Conservation (phyloP, 2,113 vertebrate genomes). For the Peromyscus polionotus region DNA sequence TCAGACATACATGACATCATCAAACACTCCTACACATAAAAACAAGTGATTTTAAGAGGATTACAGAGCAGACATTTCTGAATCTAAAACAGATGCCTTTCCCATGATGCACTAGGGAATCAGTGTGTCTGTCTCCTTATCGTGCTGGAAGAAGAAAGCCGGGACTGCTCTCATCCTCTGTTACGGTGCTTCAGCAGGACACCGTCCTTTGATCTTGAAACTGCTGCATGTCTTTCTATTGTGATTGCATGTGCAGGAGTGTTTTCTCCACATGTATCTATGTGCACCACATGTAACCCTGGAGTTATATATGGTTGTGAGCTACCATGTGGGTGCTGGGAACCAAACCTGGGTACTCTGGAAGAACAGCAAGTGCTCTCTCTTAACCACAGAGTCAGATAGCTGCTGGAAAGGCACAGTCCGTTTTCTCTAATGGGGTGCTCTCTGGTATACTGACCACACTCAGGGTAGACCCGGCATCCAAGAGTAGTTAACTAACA, state of each 20-base stretch:
- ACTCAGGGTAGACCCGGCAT: not conserved
- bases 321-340: not conserved
- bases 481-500: not conserved
- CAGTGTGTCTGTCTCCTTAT: not conserved
- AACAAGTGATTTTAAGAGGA: not conserved
- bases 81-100: not conserved
- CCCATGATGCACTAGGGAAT: not conserved
- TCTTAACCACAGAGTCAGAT: not conserved
- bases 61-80: not conserved
- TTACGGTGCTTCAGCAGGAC: not conserved
- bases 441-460: not conserved
- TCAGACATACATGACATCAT: not conserved
- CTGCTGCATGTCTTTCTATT: not conserved
- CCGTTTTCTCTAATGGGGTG: no score
- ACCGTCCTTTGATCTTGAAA: conserved; percentile 15
- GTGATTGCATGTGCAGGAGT: not conserved
- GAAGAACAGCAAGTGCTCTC: not conserved
- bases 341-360: not conserved
- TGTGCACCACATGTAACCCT: not conserved
- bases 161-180: not conserved
- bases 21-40: not conserved
- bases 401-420: not conserved
- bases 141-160: not conserved
- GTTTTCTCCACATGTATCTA: not conserved
- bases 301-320: not conserved